Percentiles rank a stretch among this genome's conserved stretches.
phyloP scores from a whole-genome alignment of 2,888 invertebrate species.

The Nomada flava region DNA sequence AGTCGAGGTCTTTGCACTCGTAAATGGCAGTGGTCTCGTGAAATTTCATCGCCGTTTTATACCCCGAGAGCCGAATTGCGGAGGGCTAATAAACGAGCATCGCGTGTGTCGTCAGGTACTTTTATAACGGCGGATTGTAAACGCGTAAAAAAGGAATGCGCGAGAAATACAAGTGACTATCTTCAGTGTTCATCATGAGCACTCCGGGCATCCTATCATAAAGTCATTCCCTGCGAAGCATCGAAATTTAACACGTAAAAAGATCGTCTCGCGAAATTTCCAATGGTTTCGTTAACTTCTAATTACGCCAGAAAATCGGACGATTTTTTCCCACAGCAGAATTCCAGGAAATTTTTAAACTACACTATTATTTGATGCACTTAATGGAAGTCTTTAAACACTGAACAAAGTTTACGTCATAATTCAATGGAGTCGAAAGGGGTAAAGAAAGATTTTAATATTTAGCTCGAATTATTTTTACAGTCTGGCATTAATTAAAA shows the following conservation, averaged over 20 bases:
- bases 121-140: conserved; percentile 66
- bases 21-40: conserved; percentile 61
- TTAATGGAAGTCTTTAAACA: too few relatives aligned
- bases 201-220: conserved; percentile 50
- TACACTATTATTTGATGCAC: too few relatives aligned
- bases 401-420: too few relatives aligned
- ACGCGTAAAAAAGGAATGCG: conserved; percentile 54
- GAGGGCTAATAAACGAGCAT: conserved; percentile 67
- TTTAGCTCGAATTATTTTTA: too few relatives aligned
- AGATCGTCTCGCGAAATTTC: too few relatives aligned
- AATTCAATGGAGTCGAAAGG: too few relatives aligned
- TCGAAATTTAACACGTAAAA: conserved; percentile 21
- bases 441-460: too few relatives aligned
- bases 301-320: too few relatives aligned
- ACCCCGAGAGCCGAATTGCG: conserved; percentile 59
- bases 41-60: conserved; percentile 66
- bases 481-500: too few relatives aligned
- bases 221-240: conserved; percentile 42
- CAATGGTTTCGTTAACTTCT: too few relatives aligned
- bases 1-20: conserved; percentile 66
- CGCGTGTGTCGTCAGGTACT: conserved; percentile 41
- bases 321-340: too few relatives aligned
- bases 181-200: conserved; percentile 38
- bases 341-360: too few relatives aligned
- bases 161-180: conserved; percentile 44